Conservation (phyloP, 2,888 invertebrate genomes). For the Marasmarcha lunaedactyla region DNA sequence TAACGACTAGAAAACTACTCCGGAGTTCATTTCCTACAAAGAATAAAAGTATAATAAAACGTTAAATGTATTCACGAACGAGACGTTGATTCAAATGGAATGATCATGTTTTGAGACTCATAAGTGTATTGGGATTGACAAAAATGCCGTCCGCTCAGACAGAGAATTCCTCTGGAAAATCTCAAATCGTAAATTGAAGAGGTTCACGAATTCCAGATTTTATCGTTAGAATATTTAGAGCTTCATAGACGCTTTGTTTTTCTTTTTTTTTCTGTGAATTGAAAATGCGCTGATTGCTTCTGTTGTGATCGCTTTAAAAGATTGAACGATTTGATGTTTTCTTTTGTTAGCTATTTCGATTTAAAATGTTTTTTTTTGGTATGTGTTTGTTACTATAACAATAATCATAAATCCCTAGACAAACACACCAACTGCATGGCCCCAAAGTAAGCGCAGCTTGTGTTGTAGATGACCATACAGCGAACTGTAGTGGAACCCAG, state of each 20-base stretch:
- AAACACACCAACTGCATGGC: too few species aligned
- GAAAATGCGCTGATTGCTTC: too few species aligned
- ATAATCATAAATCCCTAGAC: too few species aligned
- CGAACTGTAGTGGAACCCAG: too few species aligned
- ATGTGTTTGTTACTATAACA: too few species aligned
- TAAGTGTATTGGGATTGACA: conserved; percentile 46
- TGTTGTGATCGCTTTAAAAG: too few species aligned
- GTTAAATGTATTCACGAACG: conserved; percentile 36
- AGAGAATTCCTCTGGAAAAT: conserved; percentile 43
- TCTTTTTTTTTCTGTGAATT: not conserved
- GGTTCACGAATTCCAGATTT: conserved; percentile 42
- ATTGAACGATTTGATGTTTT: too few species aligned
- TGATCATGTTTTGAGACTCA: conserved; percentile 55
- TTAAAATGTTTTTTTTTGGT: too few species aligned
- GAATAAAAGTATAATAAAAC: conserved; percentile 47
- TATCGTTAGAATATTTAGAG: conserved; percentile 47
- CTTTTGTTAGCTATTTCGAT: too few species aligned
- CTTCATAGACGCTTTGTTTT: conserved; percentile 31
- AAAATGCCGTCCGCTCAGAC: conserved; percentile 45
- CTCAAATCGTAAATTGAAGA: conserved; percentile 45
- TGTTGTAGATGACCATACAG: too few species aligned
- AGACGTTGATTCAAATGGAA: conserved; percentile 44
- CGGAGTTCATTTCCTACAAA: conserved; percentile 21
- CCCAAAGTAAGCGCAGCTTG: too few species aligned
- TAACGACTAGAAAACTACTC: not conserved